Evolutionary conservation across 1,140 invertebrate genomes (phyloP).

Genomic region (Watersipora subatra): DNA sequence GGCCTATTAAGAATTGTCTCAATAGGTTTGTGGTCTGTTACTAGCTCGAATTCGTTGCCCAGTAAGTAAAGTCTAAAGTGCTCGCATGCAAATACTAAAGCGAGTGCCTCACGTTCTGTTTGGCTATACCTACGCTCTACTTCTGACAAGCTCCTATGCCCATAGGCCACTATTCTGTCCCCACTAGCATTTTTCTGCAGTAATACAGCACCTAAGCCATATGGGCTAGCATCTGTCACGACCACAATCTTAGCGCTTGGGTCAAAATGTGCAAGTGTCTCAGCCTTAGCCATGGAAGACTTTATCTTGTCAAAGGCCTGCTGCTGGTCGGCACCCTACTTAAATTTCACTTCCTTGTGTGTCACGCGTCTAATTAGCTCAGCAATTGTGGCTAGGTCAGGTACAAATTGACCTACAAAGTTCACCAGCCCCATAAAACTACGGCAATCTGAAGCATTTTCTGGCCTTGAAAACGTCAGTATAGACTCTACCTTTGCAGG

Average conservation of each 20-base stretch:
- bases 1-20: constrained; percentile 4
- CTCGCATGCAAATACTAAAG: constrained; percentile 14
- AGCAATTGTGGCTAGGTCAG: not conserved
- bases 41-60: constrained; percentile 10
- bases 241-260: not conserved
- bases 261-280: not conserved
- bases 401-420: too few species aligned
- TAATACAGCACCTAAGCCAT: not conserved
- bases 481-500: not conserved
- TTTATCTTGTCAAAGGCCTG: not conserved
- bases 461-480: not conserved
- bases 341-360: too few species aligned
- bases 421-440: not conserved
- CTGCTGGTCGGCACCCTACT: too few species aligned
- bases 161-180: not conserved
- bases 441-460: not conserved
- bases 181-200: not conserved
- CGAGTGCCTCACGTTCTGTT: constrained; percentile 11
- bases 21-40: constrained; percentile 12
- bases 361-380: not conserved
- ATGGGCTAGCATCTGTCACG: constrained; percentile 2
- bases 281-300: not conserved
- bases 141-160: constrained; percentile 5
- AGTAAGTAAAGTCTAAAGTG: constrained; percentile 14
- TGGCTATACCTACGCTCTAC: not conserved